Evolutionary conservation across 2,888 invertebrate species (phyloP).

Genomic region (Melinaea marsaeus): DNA sequence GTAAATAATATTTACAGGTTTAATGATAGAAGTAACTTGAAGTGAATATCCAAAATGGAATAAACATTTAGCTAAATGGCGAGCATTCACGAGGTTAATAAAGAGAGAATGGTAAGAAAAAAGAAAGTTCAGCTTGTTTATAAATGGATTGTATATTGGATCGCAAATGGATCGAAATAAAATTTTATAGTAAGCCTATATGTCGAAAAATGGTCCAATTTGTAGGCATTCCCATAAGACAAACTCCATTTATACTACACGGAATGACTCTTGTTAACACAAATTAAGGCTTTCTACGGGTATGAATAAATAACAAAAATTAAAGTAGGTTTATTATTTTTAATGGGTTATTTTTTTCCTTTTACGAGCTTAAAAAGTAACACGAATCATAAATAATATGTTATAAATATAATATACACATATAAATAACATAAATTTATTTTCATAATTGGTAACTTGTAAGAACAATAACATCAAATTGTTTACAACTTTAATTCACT

Average conservation of each 20-base stretch:
- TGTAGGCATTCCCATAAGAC: background rate
- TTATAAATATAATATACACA: too few relatives aligned
- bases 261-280: background rate
- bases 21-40: too few relatives aligned
- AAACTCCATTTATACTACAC: background rate
- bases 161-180: background rate
- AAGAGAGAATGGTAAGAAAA: background rate
- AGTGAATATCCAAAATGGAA: background rate
- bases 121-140: background rate
- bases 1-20: background rate
- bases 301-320: too few relatives aligned
- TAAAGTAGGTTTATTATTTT: too few relatives aligned
- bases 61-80: background rate
- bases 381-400: too few relatives aligned
- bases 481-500: too few relatives aligned
- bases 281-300: background rate
- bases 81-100: background rate
- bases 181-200: background rate
- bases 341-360: too few relatives aligned
- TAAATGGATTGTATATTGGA: constrained; percentile 4
- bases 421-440: too few relatives aligned
- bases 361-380: too few relatives aligned
- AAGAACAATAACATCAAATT: too few relatives aligned
- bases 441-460: too few relatives aligned
- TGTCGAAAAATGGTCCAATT: constrained; percentile 1